Evolutionary conservation across 2,888 invertebrate species (phyloP).

Genomic region (Netelia melanura): DNA sequence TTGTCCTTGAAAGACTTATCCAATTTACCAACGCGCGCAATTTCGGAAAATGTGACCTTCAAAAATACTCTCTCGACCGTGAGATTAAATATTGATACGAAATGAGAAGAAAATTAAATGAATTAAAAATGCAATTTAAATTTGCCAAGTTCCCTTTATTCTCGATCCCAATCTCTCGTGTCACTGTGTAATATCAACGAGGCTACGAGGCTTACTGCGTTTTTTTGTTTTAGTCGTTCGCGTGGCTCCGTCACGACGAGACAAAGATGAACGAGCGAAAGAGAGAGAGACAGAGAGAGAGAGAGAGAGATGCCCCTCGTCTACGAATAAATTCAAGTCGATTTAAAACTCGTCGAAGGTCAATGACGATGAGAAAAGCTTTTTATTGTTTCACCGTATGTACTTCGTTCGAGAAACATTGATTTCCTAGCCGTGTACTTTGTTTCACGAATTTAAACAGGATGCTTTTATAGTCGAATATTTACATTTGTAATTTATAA

Average conservation of each 20-base stretch:
- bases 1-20: background rate
- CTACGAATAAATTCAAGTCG: background rate
- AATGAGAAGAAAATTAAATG: too few relatives aligned
- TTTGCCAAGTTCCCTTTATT: background rate
- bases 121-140: background rate
- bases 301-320: background rate
- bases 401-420: background rate
- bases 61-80: background rate
- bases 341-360: slow-evolving; percentile 12
- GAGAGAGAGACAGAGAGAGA: background rate
- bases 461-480: too few relatives aligned
- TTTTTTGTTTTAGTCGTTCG: background rate
- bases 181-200: slow-evolving; percentile 16
- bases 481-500: background rate
- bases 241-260: background rate
- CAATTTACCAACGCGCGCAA: too few relatives aligned
- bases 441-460: background rate
- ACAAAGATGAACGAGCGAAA: background rate
- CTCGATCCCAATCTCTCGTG: background rate
- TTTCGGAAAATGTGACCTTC: too few relatives aligned
- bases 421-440: background rate
- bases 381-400: background rate
- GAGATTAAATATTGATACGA: background rate
- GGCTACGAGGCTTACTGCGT: background rate
- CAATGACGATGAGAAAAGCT: background rate